Evolutionary conservation across 2,797 vertebrate species (phyloP), one percentile per base, ranked within the genome.

Genomic region (Bovichtus variegatus): DNA sequence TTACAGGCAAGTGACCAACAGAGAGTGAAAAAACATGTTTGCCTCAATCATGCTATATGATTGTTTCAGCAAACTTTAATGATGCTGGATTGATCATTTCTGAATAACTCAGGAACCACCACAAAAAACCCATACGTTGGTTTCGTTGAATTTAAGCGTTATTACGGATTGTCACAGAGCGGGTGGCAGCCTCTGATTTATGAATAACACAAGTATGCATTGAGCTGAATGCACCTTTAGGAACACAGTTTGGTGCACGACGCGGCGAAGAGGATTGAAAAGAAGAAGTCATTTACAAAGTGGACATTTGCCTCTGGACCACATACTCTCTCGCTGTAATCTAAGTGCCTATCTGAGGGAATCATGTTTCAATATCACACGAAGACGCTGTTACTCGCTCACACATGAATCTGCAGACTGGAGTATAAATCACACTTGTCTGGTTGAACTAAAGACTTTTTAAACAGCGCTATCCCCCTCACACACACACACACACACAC

Each of bases 361-460:
- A 83, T 74, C 80, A 38, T 71, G 78, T 84, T 92, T 82, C 87
- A 80, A 80, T 74, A 89, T 89, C 84, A 68, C 89, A 90, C 88
- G 88, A 82, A 87, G 81, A 82, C 64, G 78, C 70, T 21, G 81
- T 63, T 57, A 71, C 78, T 66, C 74, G 55, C 76, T 82, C 80
- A 66, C 76, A 90, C 86, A 80, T 80, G 72, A 68, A 85, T 83
- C 87, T 72, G 74, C 73, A 88, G 90, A 58, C 85, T 80, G 66
- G 53, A 71, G 87, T 29, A 93, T 95, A 94, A 92, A 96, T 95
- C 90, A 93, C 79, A 83, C 86, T 83, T 68, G 82, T 92, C 89
- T 93, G 89, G 89, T 91, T 80, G 92, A 95, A 92, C 92, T 94
- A 93, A 95, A 92, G 83, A 88, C 73, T 93, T 94, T 95, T 94